Evolutionary conservation across 2,797 vertebrate genomes (phyloP), one percentile per base, ranked within the genome.

Genomic region (Poecilia gillii): DNA sequence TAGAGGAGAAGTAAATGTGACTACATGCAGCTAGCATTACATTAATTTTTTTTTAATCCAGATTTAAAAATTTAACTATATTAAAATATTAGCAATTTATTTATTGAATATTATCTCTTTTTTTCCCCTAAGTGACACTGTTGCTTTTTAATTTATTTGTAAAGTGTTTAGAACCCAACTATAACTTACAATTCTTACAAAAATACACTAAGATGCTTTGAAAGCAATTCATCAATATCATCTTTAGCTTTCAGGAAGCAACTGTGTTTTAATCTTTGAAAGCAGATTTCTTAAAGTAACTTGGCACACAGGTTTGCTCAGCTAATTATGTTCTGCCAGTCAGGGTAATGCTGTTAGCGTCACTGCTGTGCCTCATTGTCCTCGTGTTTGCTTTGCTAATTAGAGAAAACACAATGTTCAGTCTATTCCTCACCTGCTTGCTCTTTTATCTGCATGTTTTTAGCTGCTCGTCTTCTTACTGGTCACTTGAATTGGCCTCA

Each of bases 311-410:
- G 41, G 55, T 53, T 41, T 73, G 23, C 18, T 72, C 13, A 73
- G 36, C 57, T 45, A 39, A 25, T 66, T 20, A 31, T 74, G n/a
- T 31, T 77, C 71, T 68, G 39, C 43, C 53, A 45, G 68, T 28
- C 23, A 16, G 20, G 18, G 20, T 75, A 53, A 66, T 25, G 36
- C 57, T 75, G 14, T 75, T 75, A 66, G 46, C 46, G 46, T 55
- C 74, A 80, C 53, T 14, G 36, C 71, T 74, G 66, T 72, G 64
- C 68, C 0, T 74, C 33, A 41, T 25, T 73, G 14, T 68, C 74
- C 43, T 55, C 33, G n/a, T 45, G 73, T 23, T 72, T 72, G 36
- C 73, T 71, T 66, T 62, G 62, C 9, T 43, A 82, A 78, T 71
- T 46, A 64, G 33, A 72, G 73, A 75, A 75, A 72, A 76, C 6